Evolutionary conservation across 2,113 vertebrate species (phyloP), one percentile per base, ranked within the genome.

Genomic region (Pachycephala philippinensis): DNA sequence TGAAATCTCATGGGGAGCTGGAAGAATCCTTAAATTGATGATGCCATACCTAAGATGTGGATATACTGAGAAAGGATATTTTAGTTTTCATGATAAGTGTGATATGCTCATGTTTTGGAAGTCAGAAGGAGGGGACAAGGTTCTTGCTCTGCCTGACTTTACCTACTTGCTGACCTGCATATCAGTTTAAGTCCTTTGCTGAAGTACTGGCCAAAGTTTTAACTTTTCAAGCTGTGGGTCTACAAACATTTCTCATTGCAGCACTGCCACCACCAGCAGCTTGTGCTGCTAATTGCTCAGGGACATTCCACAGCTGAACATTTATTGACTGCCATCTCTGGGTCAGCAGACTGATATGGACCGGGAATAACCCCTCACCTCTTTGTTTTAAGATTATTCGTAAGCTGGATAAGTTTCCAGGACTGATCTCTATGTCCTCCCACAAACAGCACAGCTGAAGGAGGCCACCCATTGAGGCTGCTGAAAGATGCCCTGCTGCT

Each of bases 11-110:
- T 21, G 88, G 89, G 92, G 89, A 96, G 45, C 69, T 86, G 60
- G 56, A 87, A 68, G 50, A 89, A n/a, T 57, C 63, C 77, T 97
- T 90, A 95, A 93, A 91, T 11, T 68, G 77, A 86, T 66, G 65
- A 70, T 60, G 16, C 31, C 69, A 9, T 49, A 11, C 39, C 39
- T 64, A 82, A 79, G 59, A 47, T 20, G 39, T 16, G 22, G 33
- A 30, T 66, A 66, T 63, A 30, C 23, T 26, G 64, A 84, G 69
- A 61, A 87, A 69, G 24, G 33, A 14, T 42, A 26, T 63, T n/a
- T 76, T 45, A 3, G 6, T 57, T 79, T 70, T 44, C 42, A 35
- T 35, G 21, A 2, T 44, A 83, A 69, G 44, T 24, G 44, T 52
- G 84, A 92, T 15, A 33, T 27, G 10, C 30, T 65, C 53, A 20